phyloP scores from a whole-genome alignment of 2,113 vertebrate genomes.

The sheep (Ovis aries) region ARS-UI_Ramb_v3.0 NC_056075.1:39125501-39126000 shows the following conservation, averaged over 20 bases:
- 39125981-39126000: neutral
- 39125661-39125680: neutral
- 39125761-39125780: neutral
- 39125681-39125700: neutral
- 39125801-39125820: neutral
- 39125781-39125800: neutral
- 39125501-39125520: neutral
- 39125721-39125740: neutral
- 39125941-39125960: neutral
- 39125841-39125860: neutral
- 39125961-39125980: neutral
- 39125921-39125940: neutral
- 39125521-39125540: neutral
- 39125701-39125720: neutral
- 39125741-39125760: neutral
- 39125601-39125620: neutral
- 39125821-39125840: neutral
- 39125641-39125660: neutral
- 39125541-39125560: neutral
- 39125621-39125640: too few relatives aligned
- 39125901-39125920: neutral
- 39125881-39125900: neutral
- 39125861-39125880: neutral
- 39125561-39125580: neutral
- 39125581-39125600: neutral